These are phyloP conservation scores for Atlantisia rogersi DNA, from an alignment of 2,113 vertebrate genomes.

Conservation along the genomic window DNA sequence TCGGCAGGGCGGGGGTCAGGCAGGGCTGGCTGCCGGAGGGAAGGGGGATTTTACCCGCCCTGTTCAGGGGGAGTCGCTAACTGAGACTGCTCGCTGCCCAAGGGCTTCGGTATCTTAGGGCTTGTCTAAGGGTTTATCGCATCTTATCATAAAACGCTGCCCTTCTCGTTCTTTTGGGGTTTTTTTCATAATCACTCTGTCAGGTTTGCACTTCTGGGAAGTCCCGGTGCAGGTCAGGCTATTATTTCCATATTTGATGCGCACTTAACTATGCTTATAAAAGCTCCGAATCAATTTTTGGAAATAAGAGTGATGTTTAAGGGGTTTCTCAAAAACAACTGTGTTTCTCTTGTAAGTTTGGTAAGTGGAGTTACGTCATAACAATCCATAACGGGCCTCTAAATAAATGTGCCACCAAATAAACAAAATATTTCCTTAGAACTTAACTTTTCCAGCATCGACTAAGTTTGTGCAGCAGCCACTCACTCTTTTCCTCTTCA, in stretches of 20 bases:
- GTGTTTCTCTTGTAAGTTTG: neutral
- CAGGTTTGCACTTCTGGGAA: neutral
- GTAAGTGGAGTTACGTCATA: neutral
- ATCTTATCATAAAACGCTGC: neutral
- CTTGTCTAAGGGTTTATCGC: neutral
- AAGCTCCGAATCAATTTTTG: neutral
- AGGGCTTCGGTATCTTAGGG: neutral
- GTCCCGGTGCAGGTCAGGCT: neutral
- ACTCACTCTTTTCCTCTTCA: neutral
- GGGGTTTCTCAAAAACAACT: neutral
- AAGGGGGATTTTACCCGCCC: rapidly evolving
- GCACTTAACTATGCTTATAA: rapidly evolving
- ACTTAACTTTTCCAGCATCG: neutral
- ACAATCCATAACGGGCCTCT: neutral
- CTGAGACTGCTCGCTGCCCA: neutral
- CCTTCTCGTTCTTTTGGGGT: no score
- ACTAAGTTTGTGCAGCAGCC: neutral
- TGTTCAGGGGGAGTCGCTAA: rapidly evolving
- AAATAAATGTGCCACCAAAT: neutral
- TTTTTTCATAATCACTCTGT: neutral
- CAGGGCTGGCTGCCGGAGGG: neutral
- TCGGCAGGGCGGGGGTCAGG: neutral
- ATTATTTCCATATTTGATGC: neutral
- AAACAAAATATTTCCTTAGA: neutral
- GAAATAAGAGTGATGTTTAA: neutral